Evolutionary conservation across 2,888 invertebrate species (phyloP).

Genomic region (Apomyelois bistriatella): DNA sequence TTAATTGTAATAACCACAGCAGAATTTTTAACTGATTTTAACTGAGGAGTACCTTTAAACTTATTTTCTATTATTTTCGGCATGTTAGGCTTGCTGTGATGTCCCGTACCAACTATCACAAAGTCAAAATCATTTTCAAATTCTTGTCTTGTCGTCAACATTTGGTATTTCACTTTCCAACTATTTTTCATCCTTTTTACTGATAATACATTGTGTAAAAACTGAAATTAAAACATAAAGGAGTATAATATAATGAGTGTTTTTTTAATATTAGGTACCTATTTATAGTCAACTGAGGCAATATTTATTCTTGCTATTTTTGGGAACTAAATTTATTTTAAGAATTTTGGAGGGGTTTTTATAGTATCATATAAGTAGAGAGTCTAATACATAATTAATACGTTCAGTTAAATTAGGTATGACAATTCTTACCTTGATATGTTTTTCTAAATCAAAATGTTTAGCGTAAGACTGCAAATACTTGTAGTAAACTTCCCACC

Average conservation of each 20-base stretch:
- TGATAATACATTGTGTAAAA: slow-evolving; percentile 51
- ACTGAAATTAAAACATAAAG: slow-evolving; percentile 36
- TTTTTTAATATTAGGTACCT: too few relatives aligned
- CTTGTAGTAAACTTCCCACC: slow-evolving; percentile 50
- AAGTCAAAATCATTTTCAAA: slow-evolving; percentile 79
- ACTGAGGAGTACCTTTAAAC: slow-evolving; percentile 53
- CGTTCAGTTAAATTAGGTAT: too few relatives aligned
- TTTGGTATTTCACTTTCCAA: slow-evolving; percentile 56
- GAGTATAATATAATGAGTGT: not conserved
- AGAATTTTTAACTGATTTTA: too few relatives aligned
- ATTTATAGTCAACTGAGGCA: too few relatives aligned
- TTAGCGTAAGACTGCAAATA: slow-evolving; percentile 54
- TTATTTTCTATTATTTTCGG: slow-evolving; percentile 54
- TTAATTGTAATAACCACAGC: too few relatives aligned
- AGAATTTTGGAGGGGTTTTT: too few relatives aligned
- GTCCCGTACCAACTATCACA: slow-evolving; percentile 85
- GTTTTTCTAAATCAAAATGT: slow-evolving; percentile 51
- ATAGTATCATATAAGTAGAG: too few relatives aligned
- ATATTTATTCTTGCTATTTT: too few relatives aligned
- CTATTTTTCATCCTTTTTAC: slow-evolving; percentile 42
- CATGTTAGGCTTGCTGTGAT: slow-evolving; percentile 58
- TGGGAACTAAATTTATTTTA: too few relatives aligned
- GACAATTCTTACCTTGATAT: slow-evolving; percentile 51
- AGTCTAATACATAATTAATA: too few relatives aligned
- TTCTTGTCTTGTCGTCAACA: slow-evolving; percentile 45